These are phyloP conservation scores for Carlito syrichta DNA, from an alignment of 2,113 vertebrate genomes.

Conservation along the genomic window DNA sequence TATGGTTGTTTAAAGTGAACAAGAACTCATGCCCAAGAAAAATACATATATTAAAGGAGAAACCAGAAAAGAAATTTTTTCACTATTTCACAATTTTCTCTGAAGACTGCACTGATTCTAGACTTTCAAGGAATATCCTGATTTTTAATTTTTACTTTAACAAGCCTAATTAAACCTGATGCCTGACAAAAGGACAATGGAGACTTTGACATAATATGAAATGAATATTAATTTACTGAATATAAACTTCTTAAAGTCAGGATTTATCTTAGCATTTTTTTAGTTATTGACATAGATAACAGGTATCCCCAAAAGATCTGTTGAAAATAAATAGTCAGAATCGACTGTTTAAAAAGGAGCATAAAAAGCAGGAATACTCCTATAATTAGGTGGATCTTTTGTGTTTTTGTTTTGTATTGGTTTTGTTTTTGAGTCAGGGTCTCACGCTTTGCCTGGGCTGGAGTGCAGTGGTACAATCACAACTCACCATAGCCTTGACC, in stretches of 20 bases:
- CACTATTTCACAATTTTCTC: not conserved
- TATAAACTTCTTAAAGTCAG: not conserved
- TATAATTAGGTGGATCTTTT: not conserved
- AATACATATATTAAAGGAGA: too few species aligned
- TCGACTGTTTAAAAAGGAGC: not conserved
- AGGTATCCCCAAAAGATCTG: not conserved
- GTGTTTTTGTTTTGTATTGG: too few species aligned
- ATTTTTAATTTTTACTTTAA: slow-evolving; percentile 8
- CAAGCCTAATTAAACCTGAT: not conserved
- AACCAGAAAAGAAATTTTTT: too few species aligned
- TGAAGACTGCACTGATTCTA: not conserved
- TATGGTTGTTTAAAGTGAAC: too few species aligned
- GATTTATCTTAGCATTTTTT: not conserved
- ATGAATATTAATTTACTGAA: not conserved
- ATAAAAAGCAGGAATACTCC: not conserved
- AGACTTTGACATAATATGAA: not conserved
- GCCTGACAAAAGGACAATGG: not conserved
- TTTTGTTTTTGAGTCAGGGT: too few species aligned
- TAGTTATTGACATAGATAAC: not conserved
- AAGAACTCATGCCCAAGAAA: too few species aligned
- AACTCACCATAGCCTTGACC: too few species aligned
- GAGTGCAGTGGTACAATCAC: too few species aligned
- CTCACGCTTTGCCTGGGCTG: too few species aligned
- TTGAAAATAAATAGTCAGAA: slow-evolving; percentile 4
- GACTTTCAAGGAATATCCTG: not conserved